Evolutionary conservation across 2,113 vertebrate genomes (phyloP), one percentile per base, ranked within the genome.

Genomic region (Cardinalis cardinalis): DNA sequence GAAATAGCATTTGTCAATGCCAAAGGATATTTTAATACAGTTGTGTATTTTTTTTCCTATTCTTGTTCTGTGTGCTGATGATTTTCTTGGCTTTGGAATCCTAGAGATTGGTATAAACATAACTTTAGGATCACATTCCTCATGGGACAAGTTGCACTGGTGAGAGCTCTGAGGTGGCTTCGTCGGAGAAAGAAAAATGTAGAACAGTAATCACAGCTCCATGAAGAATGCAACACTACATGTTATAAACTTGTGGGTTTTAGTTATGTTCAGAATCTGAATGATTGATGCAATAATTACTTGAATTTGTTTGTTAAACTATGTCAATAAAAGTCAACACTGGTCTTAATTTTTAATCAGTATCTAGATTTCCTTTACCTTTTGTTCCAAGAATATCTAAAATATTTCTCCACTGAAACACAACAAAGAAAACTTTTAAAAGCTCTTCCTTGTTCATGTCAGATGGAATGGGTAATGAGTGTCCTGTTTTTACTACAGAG

Each of bases 71-170:
- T 43, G 12, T 88, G 43, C 56, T 94, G n/a, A 74, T 91, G 56
- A 51, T 78, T 88, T 40, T 88, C 53, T 90, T 92, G 91, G 26
- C 63, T 84, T 87, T 94, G 81, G 61, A 92, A 96, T 90, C 15
- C 87, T 64, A 98, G 99, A 96, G 98, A 99, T 69, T 99, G 99
- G 99, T 99, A 99, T 97, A 97, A 93, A 91, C 98, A 95, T 28
- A 99, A 99, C 94, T 98, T 99, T 93, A 97, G 96, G 92, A 99
- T 99, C 96, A 99, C 99, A 6, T 95, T 98, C 77, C 97, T 99
- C 75, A 99, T 99, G 99, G 99, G 97, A 69, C 97, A 94, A 94
- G 98, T 99, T 73, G 95, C 97, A 51, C 73, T 99, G 76, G 89
- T 64, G 55, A 98, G 94, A 94, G 64, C 97, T 44, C 98, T 98